Conservation (phyloP, 2,113 vertebrate species). For the Mesitornis unicolor region DNA sequence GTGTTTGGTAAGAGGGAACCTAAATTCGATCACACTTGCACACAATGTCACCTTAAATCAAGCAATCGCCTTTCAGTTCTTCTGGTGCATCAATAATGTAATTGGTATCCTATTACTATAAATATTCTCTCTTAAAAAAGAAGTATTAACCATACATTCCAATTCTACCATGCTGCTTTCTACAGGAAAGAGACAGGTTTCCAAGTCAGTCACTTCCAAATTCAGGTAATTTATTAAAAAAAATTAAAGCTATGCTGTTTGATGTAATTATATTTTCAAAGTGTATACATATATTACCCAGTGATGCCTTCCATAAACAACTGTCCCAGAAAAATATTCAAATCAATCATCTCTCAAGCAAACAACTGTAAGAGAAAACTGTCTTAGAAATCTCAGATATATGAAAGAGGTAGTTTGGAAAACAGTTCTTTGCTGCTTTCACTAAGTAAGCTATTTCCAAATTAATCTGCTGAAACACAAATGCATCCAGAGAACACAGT, state of each 20-base stretch:
- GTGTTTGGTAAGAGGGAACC: conserved; percentile 34
- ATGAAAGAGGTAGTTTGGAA: neutral
- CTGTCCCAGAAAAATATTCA: neutral
- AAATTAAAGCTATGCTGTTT: neutral
- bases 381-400: neutral
- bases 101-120: neutral
- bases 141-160: neutral
- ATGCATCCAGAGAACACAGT: neutral
- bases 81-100: neutral
- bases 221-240: neutral
- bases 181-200: neutral
- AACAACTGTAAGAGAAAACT: neutral
- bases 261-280: neutral
- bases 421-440: neutral
- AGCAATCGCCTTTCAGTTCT: neutral
- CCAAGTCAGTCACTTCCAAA: neutral
- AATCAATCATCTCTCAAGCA: neutral
- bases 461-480: neutral
- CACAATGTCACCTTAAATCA: conserved; percentile 49
- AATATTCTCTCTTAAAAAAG: neutral
- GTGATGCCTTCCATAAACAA: neutral
- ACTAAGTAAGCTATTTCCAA: neutral
- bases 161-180: neutral
- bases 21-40: conserved; percentile 4
- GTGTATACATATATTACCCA: neutral